Evolutionary conservation across 2,797 vertebrate species (phyloP).

Genomic region (Halcyon badia): DNA sequence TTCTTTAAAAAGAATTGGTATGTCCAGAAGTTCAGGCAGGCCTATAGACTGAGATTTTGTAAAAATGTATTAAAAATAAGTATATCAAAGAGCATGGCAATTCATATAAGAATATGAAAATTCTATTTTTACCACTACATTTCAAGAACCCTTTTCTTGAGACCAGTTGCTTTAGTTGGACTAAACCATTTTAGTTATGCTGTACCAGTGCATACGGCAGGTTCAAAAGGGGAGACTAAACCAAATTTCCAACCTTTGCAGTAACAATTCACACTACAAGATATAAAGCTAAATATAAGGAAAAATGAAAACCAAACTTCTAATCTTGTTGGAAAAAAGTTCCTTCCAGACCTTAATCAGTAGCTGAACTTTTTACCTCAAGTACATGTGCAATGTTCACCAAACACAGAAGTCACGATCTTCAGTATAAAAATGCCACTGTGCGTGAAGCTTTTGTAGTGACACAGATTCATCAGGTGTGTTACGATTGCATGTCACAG

Average conservation of each 20-base stretch:
- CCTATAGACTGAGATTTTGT: not conserved
- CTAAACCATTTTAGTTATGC: not conserved
- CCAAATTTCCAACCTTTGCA: not conserved
- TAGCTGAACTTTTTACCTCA: not conserved
- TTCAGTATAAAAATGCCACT: not conserved
- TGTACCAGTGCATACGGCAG: fast-evolving
- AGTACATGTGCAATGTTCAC: not conserved
- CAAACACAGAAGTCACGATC: not conserved
- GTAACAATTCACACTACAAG: not conserved
- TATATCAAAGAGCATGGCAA: not conserved
- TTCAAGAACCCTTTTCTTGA: not conserved
- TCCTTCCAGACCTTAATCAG: not conserved
- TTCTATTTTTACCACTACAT: not conserved
- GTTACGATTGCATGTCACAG: fast-evolving
- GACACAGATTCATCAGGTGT: not conserved
- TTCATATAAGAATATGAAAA: not conserved
- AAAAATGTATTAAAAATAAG: not conserved
- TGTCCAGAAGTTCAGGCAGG: not conserved
- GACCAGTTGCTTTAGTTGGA: not conserved
- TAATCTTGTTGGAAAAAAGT: not conserved
- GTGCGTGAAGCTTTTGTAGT: not conserved
- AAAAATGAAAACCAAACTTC: not conserved
- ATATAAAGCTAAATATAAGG: not conserved
- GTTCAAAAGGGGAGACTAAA: not conserved
- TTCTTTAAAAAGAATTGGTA: not conserved